A percentile compares a stretch with the other conserved stretches of the same genome.
Evolutionary conservation across 2,113 vertebrate species (phyloP).

Genomic region (Hippoglossus stenolepis): DNA sequence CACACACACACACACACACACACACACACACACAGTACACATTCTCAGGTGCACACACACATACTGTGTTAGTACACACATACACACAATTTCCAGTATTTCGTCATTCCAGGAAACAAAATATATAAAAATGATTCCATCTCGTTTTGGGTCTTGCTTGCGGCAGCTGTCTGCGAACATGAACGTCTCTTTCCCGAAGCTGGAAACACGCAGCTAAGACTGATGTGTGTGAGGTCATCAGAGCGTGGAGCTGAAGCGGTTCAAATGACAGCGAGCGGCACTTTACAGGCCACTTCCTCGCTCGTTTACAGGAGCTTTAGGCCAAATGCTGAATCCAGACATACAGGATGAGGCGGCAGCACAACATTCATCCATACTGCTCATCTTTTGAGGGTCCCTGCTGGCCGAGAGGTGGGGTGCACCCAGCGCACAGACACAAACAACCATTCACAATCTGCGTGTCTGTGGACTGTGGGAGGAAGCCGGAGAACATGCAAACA

Average conservation of each 20-base stretch:
- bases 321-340: neutral
- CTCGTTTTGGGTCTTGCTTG: neutral
- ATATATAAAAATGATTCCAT: conserved; percentile 23
- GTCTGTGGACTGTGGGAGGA: too few relatives aligned
- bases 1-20: conserved; percentile 17
- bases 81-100: conserved; percentile 10
- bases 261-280: neutral
- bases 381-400: too few relatives aligned
- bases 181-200: neutral
- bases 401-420: too few relatives aligned
- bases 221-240: neutral
- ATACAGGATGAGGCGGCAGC: neutral
- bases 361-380: too few relatives aligned
- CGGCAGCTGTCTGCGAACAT: conserved; percentile 2
- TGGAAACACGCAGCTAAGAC: neutral
- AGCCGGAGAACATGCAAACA: too few relatives aligned
- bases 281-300: neutral
- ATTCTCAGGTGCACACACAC: conserved; percentile 42
- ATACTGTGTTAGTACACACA: neutral
- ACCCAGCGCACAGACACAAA: too few relatives aligned
- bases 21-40: conserved; percentile 22
- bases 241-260: neutral
- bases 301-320: neutral
- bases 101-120: conserved; percentile 15
- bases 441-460: too few relatives aligned